phyloP scores from a whole-genome alignment of 1,140 invertebrate genomes.

The Eupristina koningsbergeri region DNA sequence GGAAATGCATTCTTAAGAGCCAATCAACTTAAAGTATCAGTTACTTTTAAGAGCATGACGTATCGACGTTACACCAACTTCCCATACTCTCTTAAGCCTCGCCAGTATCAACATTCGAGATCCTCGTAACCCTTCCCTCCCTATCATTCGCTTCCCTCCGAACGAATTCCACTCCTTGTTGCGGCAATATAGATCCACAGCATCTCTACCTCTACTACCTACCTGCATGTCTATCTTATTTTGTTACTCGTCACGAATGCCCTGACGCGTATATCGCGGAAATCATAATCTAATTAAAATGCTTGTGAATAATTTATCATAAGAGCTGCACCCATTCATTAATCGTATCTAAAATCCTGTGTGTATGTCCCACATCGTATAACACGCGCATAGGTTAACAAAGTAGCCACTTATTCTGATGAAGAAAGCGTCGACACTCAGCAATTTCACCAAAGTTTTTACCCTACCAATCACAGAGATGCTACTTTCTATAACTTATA shows the following conservation, averaged over 20 bases:
- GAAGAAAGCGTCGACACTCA: neutral
- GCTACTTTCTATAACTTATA: neutral
- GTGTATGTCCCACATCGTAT: neutral
- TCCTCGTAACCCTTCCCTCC: neutral
- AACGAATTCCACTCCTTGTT: neutral
- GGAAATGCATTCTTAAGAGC: conserved; percentile 48
- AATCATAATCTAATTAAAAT: conserved; percentile 29
- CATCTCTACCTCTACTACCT: too few relatives aligned
- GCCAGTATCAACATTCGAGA: conserved; percentile 3
- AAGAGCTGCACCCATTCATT: neutral
- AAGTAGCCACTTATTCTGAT: conserved; percentile 18
- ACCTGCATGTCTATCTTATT: neutral
- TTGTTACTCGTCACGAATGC: conserved; percentile 11
- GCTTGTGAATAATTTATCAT: neutral
- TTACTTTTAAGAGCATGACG: conserved; percentile 53
- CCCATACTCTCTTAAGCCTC: neutral
- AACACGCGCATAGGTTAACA: neutral
- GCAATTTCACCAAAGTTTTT: conserved; percentile 13
- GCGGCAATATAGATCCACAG: neutral
- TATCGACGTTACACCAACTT: conserved; percentile 51
- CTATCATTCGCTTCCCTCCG: too few relatives aligned
- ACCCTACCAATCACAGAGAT: neutral
- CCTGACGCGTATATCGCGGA: neutral
- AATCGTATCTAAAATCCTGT: conserved; percentile 17
- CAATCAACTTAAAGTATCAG: conserved; percentile 45